A percentile compares a stretch with the other conserved stretches of the same genome.
Evolutionary conservation across 2,797 vertebrate genomes (phyloP).

Genomic region (Smutsia temminckii): DNA sequence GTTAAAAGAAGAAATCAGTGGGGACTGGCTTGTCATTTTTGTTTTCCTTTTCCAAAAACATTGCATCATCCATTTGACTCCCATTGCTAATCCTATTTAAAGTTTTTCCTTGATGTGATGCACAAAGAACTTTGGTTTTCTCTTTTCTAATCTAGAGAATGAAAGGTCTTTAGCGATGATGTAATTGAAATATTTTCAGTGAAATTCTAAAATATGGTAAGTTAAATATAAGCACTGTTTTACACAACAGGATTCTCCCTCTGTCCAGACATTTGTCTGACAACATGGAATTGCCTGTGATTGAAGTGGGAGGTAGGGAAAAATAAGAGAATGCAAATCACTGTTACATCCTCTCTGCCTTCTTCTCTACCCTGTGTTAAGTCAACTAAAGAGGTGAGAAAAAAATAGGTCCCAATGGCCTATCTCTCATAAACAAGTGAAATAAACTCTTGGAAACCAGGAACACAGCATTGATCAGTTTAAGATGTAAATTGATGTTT

Average conservation of each 20-base stretch:
- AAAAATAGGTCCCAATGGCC: background rate
- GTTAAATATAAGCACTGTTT: background rate
- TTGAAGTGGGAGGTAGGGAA: background rate
- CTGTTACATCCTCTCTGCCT: background rate
- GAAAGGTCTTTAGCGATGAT: background rate
- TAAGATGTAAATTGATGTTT: background rate
- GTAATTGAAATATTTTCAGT: background rate
- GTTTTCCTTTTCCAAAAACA: background rate
- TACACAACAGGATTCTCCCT: background rate
- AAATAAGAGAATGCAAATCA: background rate
- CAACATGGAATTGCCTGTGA: background rate
- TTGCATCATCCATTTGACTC: background rate
- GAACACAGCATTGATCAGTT: background rate
- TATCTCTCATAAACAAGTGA: background rate
- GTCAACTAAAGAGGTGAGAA: background rate
- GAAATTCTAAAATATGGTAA: background rate
- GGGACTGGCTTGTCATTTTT: background rate
- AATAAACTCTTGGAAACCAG: background rate
- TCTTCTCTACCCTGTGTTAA: background rate
- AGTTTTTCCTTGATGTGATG: conserved; percentile 1
- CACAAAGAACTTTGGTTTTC: background rate
- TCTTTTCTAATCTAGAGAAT: conserved; percentile 11
- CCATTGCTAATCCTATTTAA: background rate
- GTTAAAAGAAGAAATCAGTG: background rate
- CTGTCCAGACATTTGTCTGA: background rate